Evolutionary conservation across 2,113 vertebrate species (phyloP), one percentile per base, ranked within the genome.

Genomic region (Clinocottus analis): DNA sequence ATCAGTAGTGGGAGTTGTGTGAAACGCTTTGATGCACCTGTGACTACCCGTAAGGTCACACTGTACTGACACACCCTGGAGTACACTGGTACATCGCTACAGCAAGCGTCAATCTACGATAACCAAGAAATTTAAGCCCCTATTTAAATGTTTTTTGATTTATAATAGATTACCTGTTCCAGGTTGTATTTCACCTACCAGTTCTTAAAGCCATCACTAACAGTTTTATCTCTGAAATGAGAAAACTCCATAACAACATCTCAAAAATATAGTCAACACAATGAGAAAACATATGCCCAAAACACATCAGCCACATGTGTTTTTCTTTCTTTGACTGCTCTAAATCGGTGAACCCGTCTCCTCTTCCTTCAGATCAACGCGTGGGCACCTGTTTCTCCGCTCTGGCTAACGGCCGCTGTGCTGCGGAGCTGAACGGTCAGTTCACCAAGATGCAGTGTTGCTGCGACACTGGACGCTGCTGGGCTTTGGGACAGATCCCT

Each of bases 381-480:
- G 87, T 95, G 2, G 98, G 97, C 3, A 96, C 96, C 0, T 99
- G 98, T 83, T 99, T 97, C 92, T 97, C 96, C 0, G 95, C 96
- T 2, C 93, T 99, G 86, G 94, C 97, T 16, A 97, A 95, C 0
- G 98, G 98, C 0, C 97, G 96, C 72, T 99, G 98, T 21, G 97
- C 97, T 0, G 96, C 94, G 0, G 97, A 99, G 80, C 89, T 97
- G 13, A 96, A 88, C 0, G 97, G 97, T 27, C 96, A 98, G 84
- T 97, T 95, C 93, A 98, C 96, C 31, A 97, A 96, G 89, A 96
- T 95, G 92, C 98, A 98, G 65, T 99, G 98, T 82, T 99, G 98
- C 87, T 99, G 98, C 10, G 98, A 99, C 66, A 95, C 96, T 0
- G 98, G 98, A 0, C 97, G 97, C 65, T 99, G 98, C 93, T 99